These are phyloP conservation scores for Paraplagusia blochii DNA, from an alignment of 2,113 vertebrate genomes.

Conservation along the genomic window DNA sequence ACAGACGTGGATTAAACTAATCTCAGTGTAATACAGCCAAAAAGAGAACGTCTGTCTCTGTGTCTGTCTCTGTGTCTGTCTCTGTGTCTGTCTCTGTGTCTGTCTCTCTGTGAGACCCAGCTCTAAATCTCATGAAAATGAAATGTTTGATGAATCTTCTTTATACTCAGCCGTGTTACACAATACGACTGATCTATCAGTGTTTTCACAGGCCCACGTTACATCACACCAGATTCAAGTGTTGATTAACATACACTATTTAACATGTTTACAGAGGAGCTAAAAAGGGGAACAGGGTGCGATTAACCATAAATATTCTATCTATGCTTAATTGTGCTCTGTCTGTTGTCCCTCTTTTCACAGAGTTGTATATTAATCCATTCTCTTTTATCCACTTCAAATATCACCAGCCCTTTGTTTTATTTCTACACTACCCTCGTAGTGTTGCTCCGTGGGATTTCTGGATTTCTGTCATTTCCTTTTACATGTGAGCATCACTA, in stretches of 20 bases:
- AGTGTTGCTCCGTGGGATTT: constrained; percentile 33
- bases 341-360: constrained; percentile 21
- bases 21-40: constrained; percentile 55
- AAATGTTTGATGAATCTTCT: constrained; percentile 35
- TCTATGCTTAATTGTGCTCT: constrained; percentile 4
- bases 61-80: constrained; percentile 50
- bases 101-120: constrained; percentile 52
- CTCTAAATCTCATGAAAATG: constrained; percentile 52
- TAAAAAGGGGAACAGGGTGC: neutral
- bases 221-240: neutral
- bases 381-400: constrained; percentile 65
- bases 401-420: constrained; percentile 52
- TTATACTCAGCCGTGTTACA: constrained; percentile 11
- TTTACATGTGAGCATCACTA: constrained; percentile 28
- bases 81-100: constrained; percentile 50
- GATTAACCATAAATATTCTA: too few relatives aligned
- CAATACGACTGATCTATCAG: constrained; percentile 3
- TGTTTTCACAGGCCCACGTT: constrained; percentile 7
- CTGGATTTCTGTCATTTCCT: constrained; percentile 34
- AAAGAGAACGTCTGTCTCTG: constrained; percentile 52
- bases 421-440: constrained; percentile 35
- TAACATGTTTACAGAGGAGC: constrained; percentile 21
- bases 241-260: constrained; percentile 25
- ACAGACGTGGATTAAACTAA: constrained; percentile 62
- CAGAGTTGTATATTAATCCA: constrained; percentile 65